Evolutionary conservation across 2,797 vertebrate species (phyloP).

Genomic region (Luscinia luscinia): DNA sequence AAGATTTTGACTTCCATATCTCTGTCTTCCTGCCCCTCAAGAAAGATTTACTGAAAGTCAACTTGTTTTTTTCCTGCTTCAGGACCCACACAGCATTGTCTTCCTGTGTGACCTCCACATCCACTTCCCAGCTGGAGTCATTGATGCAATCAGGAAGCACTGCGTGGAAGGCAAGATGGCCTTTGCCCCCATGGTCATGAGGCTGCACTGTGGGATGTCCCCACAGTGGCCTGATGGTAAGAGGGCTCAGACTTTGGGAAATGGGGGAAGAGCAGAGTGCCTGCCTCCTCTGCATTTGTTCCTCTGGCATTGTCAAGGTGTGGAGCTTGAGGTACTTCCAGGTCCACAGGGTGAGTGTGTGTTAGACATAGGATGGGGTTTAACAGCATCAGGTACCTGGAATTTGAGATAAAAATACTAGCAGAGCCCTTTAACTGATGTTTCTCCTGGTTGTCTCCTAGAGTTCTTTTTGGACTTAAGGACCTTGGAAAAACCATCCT

Average conservation of each 20-base stretch:
- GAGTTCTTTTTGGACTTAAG: background rate
- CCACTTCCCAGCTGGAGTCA: slow-evolving; percentile 87
- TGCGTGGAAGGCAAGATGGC: slow-evolving; percentile 93
- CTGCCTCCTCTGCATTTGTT: background rate
- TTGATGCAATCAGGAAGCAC: slow-evolving; percentile 91
- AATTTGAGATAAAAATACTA: background rate
- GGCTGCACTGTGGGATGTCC: slow-evolving; percentile 89
- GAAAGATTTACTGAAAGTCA: background rate
- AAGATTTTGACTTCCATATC: background rate
- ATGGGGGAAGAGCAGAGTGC: background rate
- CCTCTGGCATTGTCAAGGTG: background rate
- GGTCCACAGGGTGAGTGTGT: background rate
- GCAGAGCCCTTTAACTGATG: background rate
- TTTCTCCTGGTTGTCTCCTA: background rate
- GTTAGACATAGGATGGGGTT: background rate
- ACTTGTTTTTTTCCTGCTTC: background rate
- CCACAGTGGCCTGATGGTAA: slow-evolving; percentile 87
- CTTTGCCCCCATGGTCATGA: slow-evolving; percentile 92
- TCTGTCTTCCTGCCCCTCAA: background rate
- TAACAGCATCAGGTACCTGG: background rate
- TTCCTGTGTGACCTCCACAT: slow-evolving; percentile 98
- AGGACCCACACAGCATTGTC: slow-evolving; percentile 94
- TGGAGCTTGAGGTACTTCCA: background rate
- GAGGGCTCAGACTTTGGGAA: background rate
- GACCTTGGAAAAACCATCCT: background rate